A percentile compares a stretch with the other conserved stretches of the same genome.
Evolutionary conservation across 2,888 invertebrate species (phyloP).

Genomic region (Aspidiotus rigidus): DNA sequence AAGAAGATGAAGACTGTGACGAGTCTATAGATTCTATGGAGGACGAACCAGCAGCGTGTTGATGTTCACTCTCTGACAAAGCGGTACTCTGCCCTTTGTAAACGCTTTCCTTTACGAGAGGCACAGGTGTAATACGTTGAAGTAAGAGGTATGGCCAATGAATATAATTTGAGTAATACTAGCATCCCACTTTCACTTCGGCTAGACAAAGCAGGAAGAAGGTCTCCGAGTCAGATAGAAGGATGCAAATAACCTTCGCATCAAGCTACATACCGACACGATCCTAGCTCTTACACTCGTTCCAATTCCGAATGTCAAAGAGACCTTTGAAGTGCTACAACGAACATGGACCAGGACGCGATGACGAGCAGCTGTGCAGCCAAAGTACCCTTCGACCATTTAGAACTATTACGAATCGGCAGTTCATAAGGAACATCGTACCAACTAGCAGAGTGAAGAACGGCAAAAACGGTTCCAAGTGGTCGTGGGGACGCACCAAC

Average conservation of each 20-base stretch:
- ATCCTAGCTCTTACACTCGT: background rate
- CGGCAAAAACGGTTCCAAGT: constrained; percentile 7
- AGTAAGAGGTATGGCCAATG: too few relatives aligned
- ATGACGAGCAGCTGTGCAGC: background rate
- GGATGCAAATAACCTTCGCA: background rate
- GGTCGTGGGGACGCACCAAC: constrained; percentile 9
- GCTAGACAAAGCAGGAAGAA: background rate
- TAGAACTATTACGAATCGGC: constrained; percentile 8
- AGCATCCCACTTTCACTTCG: too few relatives aligned
- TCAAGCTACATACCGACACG: background rate
- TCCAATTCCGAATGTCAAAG: background rate
- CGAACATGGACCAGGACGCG: background rate
- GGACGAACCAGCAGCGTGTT: too few relatives aligned
- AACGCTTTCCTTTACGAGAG: too few relatives aligned
- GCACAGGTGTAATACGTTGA: too few relatives aligned
- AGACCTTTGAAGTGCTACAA: background rate
- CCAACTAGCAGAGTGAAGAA: background rate
- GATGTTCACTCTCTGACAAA: too few relatives aligned
- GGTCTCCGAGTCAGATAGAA: background rate
- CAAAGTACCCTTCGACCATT: background rate
- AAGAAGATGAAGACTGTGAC: too few relatives aligned
- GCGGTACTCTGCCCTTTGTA: too few relatives aligned
- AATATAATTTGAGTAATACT: too few relatives aligned
- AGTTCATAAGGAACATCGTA: background rate
- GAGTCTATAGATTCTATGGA: too few relatives aligned